Percentiles rank a stretch among this genome's conserved stretches.
phyloP scores from a whole-genome alignment of 2,113 vertebrate genomes.

The Callospermophilus lateralis region DNA sequence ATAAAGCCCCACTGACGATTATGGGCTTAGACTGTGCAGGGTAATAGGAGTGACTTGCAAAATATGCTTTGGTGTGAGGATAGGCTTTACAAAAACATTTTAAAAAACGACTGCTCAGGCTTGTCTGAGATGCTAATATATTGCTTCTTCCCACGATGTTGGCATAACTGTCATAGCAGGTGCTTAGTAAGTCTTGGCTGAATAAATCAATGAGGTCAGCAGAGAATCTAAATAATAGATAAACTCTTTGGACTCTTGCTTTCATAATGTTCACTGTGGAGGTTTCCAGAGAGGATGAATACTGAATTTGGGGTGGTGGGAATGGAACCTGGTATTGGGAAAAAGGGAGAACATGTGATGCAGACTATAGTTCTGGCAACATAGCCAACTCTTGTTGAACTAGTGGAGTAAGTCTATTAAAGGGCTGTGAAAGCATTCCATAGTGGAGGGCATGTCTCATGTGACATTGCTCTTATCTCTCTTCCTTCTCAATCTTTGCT shows the following conservation, averaged over 20 bases:
- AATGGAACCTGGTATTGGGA: neutral
- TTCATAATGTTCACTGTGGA: neutral
- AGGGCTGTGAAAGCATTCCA: neutral
- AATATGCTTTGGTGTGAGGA: neutral
- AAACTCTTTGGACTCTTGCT: neutral
- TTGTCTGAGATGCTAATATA: neutral
- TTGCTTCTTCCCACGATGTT: neutral
- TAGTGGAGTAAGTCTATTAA: neutral
- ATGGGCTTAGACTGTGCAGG: neutral
- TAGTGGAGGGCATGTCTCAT: neutral
- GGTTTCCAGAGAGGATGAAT: neutral
- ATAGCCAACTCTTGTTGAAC: neutral
- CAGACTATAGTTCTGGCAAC: neutral
- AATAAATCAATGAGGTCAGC: neutral
- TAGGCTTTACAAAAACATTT: neutral
- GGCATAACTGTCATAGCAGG: neutral
- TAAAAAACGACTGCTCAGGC: neutral
- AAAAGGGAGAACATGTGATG: neutral
- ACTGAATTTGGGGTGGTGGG: neutral
- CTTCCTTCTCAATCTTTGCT: neutral
- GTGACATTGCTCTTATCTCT: neutral
- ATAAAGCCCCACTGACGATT: neutral
- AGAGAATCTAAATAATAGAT: conserved; percentile 26
- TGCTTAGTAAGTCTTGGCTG: neutral
- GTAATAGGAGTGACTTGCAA: neutral